These are phyloP conservation scores for Peromyscus attwateri DNA, from an alignment of 2,797 vertebrate species.

Conservation along the genomic window DNA sequence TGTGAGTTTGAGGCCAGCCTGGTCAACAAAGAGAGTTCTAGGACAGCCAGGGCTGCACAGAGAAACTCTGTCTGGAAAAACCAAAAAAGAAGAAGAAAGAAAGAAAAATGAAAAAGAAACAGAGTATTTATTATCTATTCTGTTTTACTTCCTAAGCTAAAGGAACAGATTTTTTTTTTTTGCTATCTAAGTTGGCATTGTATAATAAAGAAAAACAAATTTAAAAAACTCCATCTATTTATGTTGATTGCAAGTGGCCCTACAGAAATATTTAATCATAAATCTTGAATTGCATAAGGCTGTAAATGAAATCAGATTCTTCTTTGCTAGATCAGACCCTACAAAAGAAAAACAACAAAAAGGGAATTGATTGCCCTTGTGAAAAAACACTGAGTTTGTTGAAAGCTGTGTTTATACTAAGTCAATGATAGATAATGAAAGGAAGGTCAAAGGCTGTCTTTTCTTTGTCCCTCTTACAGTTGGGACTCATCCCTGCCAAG, in stretches of 20 bases:
- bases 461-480: neutral
- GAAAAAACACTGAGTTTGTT: neutral
- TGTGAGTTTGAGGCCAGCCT: too few relatives aligned
- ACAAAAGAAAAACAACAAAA: neutral
- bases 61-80: too few relatives aligned
- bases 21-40: too few relatives aligned
- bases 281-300: neutral
- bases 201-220: neutral
- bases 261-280: constrained; percentile 29
- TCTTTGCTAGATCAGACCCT: neutral
- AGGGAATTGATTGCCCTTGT: neutral
- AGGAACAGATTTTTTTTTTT: neutral
- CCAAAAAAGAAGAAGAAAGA: too few relatives aligned
- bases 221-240: neutral
- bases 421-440: constrained; percentile 50
- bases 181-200: constrained; percentile 48
- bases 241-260: constrained; percentile 44
- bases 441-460: neutral
- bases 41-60: too few relatives aligned
- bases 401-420: constrained; percentile 27
- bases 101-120: too few relatives aligned
- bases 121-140: too few relatives aligned
- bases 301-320: neutral
- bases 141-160: too few relatives aligned
- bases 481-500: neutral